Evolutionary conservation across 2,797 vertebrate species (phyloP).

Genomic region (Siniperca obscura): DNA sequence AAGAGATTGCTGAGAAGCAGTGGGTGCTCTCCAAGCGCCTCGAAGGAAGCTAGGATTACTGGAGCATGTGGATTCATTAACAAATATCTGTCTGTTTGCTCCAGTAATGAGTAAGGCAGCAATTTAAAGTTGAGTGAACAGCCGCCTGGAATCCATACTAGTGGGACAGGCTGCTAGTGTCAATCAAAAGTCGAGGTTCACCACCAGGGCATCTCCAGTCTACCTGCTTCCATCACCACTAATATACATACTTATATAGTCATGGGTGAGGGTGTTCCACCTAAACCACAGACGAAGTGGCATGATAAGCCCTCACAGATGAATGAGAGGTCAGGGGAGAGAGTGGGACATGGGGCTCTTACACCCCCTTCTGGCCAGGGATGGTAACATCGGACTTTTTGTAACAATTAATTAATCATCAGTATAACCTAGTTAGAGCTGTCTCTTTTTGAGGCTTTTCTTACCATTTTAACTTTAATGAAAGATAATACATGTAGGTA

Average conservation of each 20-base stretch:
- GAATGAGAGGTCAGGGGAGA: slow-evolving; percentile 22
- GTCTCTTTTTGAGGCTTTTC: neutral
- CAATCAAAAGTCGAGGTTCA: slow-evolving; percentile 84
- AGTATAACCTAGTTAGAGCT: neutral
- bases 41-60: slow-evolving; percentile 74
- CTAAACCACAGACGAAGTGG: slow-evolving; percentile 30
- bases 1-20: slow-evolving; percentile 66
- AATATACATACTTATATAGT: slow-evolving; percentile 57
- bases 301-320: slow-evolving; percentile 45
- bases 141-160: slow-evolving; percentile 70
- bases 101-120: slow-evolving; percentile 81
- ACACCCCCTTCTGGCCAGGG: slow-evolving; percentile 79
- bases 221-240: slow-evolving; percentile 75
- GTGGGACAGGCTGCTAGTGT: slow-evolving; percentile 78
- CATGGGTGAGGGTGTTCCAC: slow-evolving; percentile 41
- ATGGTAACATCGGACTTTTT: slow-evolving; percentile 31
- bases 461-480: neutral
- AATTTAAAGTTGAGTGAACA: slow-evolving; percentile 77
- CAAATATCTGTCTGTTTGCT: slow-evolving; percentile 88
- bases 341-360: slow-evolving; percentile 66
- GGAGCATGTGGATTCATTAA: slow-evolving; percentile 86
- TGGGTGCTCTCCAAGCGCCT: slow-evolving; percentile 61
- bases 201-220: slow-evolving; percentile 67
- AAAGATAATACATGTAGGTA: neutral
- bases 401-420: neutral